Evolutionary conservation across 2,888 invertebrate genomes (phyloP).

Genomic region (Zygogramma bicolorata): DNA sequence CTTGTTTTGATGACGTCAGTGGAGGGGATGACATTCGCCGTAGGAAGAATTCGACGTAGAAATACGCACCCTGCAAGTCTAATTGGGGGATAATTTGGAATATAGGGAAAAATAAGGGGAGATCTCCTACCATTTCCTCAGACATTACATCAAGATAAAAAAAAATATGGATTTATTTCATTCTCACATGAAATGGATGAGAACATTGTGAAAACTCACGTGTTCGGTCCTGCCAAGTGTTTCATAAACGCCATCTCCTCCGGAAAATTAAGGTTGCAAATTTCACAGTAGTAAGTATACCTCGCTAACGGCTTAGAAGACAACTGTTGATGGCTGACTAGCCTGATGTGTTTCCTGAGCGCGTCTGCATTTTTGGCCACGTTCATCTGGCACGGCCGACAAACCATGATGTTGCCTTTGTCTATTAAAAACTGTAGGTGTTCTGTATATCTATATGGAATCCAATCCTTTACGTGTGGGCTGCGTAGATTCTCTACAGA

Average conservation of each 20-base stretch:
- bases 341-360: constrained; percentile 48
- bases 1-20: too few species aligned
- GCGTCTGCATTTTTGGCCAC: constrained; percentile 29
- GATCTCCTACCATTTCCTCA: too few species aligned
- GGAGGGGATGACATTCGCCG: too few species aligned
- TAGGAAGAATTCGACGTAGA: too few species aligned
- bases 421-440: constrained; percentile 43
- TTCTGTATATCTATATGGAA: constrained; percentile 49
- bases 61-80: too few species aligned
- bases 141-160: too few species aligned
- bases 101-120: too few species aligned
- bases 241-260: constrained; percentile 52
- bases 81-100: too few species aligned
- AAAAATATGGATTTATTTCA: not conserved
- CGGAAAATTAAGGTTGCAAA: constrained; percentile 51
- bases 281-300: constrained; percentile 58
- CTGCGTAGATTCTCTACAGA: constrained; percentile 43
- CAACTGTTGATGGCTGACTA: constrained; percentile 23
- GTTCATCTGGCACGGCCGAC: constrained; percentile 45
- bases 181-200: not conserved
- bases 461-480: constrained; percentile 31
- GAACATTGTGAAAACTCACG: constrained; percentile 27
- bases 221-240: constrained; percentile 50
- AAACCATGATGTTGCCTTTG: constrained; percentile 27
- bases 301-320: constrained; percentile 26